Evolutionary conservation across 2,113 vertebrate species (phyloP).

Genomic region (Oreotrochilus melanogaster): DNA sequence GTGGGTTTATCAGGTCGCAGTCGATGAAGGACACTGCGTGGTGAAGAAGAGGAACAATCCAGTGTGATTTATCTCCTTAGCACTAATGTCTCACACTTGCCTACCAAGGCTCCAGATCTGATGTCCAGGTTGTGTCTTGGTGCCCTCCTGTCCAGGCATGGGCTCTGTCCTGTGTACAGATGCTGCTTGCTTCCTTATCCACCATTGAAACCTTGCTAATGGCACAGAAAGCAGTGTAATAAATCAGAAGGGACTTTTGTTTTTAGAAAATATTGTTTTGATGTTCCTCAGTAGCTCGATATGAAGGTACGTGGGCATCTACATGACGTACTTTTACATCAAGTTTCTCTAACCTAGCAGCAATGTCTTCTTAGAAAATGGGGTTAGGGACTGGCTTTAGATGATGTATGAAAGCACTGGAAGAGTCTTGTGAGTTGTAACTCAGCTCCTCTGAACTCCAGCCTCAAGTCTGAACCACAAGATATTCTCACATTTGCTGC

Average conservation of each 20-base stretch:
- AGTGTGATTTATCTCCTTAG: neutral
- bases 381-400: neutral
- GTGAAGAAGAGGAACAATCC: neutral
- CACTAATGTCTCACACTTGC: fast-evolving
- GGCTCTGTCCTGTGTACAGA: fast-evolving
- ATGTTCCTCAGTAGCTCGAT: too few relatives aligned
- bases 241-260: neutral
- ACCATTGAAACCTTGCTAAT: fast-evolving
- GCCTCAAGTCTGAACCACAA: neutral
- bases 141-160: neutral
- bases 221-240: neutral
- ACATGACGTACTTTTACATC: too few relatives aligned
- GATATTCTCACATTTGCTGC: neutral
- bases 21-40: fast-evolving
- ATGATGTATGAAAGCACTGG: fast-evolving
- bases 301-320: too few relatives aligned
- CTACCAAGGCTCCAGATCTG: neutral
- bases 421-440: neutral
- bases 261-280: neutral
- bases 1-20: neutral
- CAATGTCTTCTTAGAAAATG: neutral
- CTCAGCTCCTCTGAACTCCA: neutral
- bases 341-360: too few relatives aligned
- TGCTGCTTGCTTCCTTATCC: neutral
- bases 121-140: neutral